Evolutionary conservation across 2,113 vertebrate species (phyloP).

Genomic region (Callopanchax toddi): DNA sequence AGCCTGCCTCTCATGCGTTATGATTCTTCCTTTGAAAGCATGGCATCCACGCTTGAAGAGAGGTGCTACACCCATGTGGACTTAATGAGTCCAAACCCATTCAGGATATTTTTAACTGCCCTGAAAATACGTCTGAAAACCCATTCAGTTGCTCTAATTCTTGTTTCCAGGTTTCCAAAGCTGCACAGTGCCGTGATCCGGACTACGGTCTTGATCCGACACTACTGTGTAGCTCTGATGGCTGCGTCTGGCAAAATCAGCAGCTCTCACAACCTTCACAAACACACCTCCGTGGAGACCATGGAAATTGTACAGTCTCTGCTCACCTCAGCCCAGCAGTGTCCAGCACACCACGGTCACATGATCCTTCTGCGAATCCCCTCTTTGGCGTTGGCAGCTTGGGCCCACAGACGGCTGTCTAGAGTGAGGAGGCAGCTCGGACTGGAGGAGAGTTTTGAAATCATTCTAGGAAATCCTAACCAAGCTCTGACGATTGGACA

Average conservation of each 20-base stretch:
- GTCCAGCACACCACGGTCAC: conserved; percentile 89
- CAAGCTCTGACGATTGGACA: conserved; percentile 86
- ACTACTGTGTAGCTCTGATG: conserved; percentile 95
- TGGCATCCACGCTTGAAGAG: conserved; percentile 91
- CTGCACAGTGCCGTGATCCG: conserved; percentile 95
- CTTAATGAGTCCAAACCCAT: conserved; percentile 13
- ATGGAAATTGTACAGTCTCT: conserved; percentile 93
- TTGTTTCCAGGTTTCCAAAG: conserved; percentile 87
- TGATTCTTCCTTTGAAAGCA: conserved; percentile 95
- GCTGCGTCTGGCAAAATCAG: conserved; percentile 83
- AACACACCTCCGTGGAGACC: conserved; percentile 95
- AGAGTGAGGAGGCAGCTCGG: conserved; percentile 89
- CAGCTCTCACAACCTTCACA: conserved; percentile 84
- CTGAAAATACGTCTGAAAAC: neutral
- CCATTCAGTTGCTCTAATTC: neutral
- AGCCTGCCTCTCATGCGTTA: conserved; percentile 91
- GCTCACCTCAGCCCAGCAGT: conserved; percentile 85
- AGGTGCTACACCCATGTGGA: conserved; percentile 77
- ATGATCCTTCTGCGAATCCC: conserved; percentile 97
- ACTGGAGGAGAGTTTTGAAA: conserved; percentile 91
- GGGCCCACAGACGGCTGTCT: conserved; percentile 89
- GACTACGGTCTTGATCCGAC: conserved; percentile 92
- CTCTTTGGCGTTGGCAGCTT: conserved; percentile 86
- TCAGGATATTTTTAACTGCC: neutral
- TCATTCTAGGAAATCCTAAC: conserved; percentile 89